Percentiles rank a stretch among this genome's conserved stretches.
These are phyloP conservation scores for Entomobrya multifasciata DNA, from an alignment of 2,888 invertebrate species.

Conservation along the genomic window DNA sequence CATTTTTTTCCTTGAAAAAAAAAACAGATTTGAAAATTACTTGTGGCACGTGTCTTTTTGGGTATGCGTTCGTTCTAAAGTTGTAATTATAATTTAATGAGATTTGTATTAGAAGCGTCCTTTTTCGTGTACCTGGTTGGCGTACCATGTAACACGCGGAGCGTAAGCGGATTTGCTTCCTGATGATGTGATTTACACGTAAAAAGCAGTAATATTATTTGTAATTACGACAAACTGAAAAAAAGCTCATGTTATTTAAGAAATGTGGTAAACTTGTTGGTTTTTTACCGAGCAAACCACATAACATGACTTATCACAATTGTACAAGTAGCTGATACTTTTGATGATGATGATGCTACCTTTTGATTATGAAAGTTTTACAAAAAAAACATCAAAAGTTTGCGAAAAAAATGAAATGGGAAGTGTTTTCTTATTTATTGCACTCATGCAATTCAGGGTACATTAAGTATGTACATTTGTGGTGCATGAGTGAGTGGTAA, in stretches of 20 bases:
- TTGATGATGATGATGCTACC: constrained; percentile 17
- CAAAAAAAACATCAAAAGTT: background rate
- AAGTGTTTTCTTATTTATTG: background rate
- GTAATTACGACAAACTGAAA: background rate
- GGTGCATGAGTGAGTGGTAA: background rate
- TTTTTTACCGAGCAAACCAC: background rate
- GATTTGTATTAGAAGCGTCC: background rate
- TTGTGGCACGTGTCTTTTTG: constrained; percentile 37
- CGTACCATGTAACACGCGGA: background rate
- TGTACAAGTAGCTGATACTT: background rate
- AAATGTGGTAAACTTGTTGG: background rate
- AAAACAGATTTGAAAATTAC: no score
- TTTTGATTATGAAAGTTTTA: constrained; percentile 6
- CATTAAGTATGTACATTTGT: background rate
- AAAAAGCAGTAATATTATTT: background rate
- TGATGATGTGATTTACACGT: background rate
- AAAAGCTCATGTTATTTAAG: constrained; percentile 24
- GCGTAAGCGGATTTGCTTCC: constrained; percentile 29
- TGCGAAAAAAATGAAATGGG: background rate
- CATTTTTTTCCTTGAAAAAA: no score
- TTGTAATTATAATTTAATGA: constrained; percentile 49
- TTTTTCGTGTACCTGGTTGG: constrained; percentile 12
- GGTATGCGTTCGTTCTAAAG: background rate
- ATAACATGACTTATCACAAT: background rate
- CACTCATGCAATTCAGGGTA: background rate